phyloP scores from a whole-genome alignment of 1,140 invertebrate genomes.

The Leptopilina boulardi region DNA sequence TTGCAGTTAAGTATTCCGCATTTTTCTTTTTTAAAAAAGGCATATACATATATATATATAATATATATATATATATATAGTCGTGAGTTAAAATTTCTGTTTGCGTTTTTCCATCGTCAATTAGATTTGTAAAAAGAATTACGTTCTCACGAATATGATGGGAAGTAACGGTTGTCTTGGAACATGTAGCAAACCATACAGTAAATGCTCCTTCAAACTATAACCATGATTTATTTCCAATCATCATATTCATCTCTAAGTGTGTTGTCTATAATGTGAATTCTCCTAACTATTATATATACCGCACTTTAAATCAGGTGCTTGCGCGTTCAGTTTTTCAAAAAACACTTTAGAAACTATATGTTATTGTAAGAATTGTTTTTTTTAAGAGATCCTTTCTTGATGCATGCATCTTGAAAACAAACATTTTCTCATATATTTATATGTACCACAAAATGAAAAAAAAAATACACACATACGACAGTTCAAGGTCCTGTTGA shows the following conservation, averaged over 20 bases:
- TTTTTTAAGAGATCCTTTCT: conserved; percentile 17
- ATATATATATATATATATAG: too few species aligned
- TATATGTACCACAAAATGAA: too few species aligned
- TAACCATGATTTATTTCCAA: conserved; percentile 12
- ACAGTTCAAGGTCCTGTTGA: conserved; percentile 50
- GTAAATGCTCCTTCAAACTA: conserved; percentile 8
- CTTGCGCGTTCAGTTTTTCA: background rate
- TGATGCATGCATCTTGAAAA: background rate
- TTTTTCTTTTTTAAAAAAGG: too few species aligned
- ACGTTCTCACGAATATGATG: background rate
- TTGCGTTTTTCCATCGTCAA: background rate
- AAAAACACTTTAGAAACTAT: too few species aligned
- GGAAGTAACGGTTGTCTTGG: background rate
- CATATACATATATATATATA: too few species aligned
- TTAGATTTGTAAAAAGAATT: background rate
- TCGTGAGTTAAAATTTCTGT: background rate
- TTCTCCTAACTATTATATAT: background rate
- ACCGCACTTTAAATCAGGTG: background rate
- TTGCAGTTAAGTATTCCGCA: too few species aligned
- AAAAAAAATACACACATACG: background rate
- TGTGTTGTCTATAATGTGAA: background rate
- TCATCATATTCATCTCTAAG: background rate
- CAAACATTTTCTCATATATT: conserved; percentile 31
- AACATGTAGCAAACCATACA: background rate
- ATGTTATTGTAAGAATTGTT: background rate